Evolutionary conservation across 2,888 invertebrate species (phyloP).

Genomic region (Nomada ruficornis): DNA sequence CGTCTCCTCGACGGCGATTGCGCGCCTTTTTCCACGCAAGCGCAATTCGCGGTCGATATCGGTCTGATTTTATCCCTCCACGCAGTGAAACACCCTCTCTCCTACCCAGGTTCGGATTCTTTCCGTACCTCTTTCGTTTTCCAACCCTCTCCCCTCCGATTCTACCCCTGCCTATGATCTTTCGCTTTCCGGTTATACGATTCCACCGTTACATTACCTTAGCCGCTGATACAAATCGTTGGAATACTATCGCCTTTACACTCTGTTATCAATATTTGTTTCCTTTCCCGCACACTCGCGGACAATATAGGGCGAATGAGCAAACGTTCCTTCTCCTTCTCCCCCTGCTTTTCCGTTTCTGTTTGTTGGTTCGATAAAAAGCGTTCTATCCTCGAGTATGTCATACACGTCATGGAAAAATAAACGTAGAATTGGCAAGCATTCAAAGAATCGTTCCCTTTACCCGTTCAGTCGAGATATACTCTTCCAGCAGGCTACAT

Average conservation of each 20-base stretch:
- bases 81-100: constrained; percentile 52
- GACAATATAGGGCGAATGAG: no score
- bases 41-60: constrained; percentile 81
- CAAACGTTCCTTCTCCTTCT: not conserved
- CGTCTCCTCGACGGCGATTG: constrained; percentile 73
- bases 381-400: no score
- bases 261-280: no score
- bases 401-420: no score
- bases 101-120: constrained; percentile 45
- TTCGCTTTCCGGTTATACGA: constrained; percentile 38
- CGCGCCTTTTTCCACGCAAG: constrained; percentile 81
- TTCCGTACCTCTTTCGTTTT: constrained; percentile 48
- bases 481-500: no score
- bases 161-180: constrained; percentile 22
- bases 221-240: no score
- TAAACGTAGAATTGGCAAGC: no score
- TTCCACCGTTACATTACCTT: not conserved
- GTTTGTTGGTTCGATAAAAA: not conserved
- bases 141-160: constrained; percentile 21
- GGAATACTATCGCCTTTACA: no score
- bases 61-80: constrained; percentile 48
- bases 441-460: not conserved
- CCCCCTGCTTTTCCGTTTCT: not conserved
- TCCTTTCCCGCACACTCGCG: no score
- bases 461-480: no score